Base-by-base conservation (phyloP, 2,797 vertebrate genomes). In the Trachurus trachurus region DNA sequence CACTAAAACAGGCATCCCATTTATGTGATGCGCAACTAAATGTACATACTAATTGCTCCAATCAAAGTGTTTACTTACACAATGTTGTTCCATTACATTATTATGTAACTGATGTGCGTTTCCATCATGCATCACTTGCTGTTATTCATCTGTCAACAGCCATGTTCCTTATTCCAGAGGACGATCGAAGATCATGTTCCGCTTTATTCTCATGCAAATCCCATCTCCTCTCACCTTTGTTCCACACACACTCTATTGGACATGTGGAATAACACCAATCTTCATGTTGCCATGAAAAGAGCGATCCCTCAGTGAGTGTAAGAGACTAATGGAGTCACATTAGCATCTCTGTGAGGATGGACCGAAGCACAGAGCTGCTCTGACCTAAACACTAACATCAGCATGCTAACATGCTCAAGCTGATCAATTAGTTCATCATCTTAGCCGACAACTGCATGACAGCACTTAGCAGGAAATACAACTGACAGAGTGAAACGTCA, bases 91-190 rank as follows among this genome's bases (percentile, higher is more conserved):
- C 15, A 26, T 26, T 26, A 22, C 11, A 40, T 34, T 26, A n/a
- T 52, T 54, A 29, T 62, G 26, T 26, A 3, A 61, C 21, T 57
- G 17, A 12, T 58, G 37, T 47, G 64, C 31, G 29, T 49, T 75
- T 63, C 2, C 6, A 19, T 50, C 39, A n/a, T 39, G 59, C 16
- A 37, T 57, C 39, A 26, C 19, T 42, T 42, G 17, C 21, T 44
- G 54, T 8, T 7, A 37, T 37, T 37, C 34, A 37, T 37, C 9
- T 17, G 42, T 61, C 26, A 29, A 52, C n/a, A 49, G 59, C 13
- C 26, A 31, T 22, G 13, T 2, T 26, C 37, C 19, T 1, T 3
- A 71, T n/a, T 60, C 40, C 37, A 13, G n/a, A 0, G 12, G 10
- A 11, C 12, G n/a, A 52, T 40, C 58, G 34, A 60, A 60, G 21